Conservation (phyloP, 2,888 invertebrate genomes). For the Eledone cirrhosa region DNA sequence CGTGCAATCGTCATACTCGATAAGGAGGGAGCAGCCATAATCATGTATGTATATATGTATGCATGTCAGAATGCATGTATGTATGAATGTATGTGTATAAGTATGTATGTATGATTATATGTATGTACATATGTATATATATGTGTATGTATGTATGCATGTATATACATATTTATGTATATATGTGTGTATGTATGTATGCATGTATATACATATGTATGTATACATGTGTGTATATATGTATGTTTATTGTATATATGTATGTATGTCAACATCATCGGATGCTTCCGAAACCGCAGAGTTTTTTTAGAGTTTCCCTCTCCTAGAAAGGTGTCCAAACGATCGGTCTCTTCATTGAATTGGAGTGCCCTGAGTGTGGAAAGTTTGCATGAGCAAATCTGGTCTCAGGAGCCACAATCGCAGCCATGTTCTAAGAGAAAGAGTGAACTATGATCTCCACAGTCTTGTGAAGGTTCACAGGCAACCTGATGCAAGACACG, state of each 20-base stretch:
- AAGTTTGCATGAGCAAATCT: background rate
- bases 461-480: too few species aligned
- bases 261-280: too few species aligned
- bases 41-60: slow-evolving; percentile 1
- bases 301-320: too few species aligned
- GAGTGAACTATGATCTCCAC: too few species aligned
- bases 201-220: background rate
- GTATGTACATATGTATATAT: slow-evolving; percentile 5
- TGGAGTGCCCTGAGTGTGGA: too few species aligned
- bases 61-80: background rate
- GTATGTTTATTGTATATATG: background rate
- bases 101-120: slow-evolving; percentile 10
- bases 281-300: too few species aligned
- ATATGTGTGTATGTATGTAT: background rate
- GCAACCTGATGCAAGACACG: too few species aligned
- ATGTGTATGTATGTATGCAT: background rate
- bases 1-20: too few species aligned
- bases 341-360: too few species aligned
- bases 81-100: background rate
- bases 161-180: background rate
- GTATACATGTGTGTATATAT: background rate
- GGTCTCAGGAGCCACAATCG: too few species aligned
- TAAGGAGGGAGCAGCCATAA: too few species aligned
- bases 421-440: too few species aligned
- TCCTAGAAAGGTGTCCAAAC: background rate